Percentiles rank a stretch among this genome's conserved stretches.
phyloP scores from a whole-genome alignment of 2,113 vertebrate genomes.

The Ailurus styani region DNA sequence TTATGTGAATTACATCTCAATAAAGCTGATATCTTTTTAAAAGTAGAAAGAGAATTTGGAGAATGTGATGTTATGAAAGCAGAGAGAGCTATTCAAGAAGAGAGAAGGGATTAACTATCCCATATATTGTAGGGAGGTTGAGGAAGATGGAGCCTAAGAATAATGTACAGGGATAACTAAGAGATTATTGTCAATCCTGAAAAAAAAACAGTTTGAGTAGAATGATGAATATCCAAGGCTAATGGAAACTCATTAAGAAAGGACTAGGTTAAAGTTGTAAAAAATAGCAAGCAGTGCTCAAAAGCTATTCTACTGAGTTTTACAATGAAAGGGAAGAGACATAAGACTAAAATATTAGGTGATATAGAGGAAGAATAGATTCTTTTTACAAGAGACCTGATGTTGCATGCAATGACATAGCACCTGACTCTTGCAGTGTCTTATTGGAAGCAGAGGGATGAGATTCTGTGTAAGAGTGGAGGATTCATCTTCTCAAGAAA shows the following conservation, averaged over 20 bases:
- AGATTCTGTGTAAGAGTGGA: background rate
- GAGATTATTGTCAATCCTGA: background rate
- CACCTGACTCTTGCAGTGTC: background rate
- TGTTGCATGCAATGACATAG: background rate
- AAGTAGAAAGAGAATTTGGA: background rate
- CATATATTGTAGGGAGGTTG: background rate
- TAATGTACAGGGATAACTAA: background rate
- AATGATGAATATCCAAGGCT: background rate
- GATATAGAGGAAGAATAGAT: background rate
- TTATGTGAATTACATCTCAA: background rate
- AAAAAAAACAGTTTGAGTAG: background rate
- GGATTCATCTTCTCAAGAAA: background rate
- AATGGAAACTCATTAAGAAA: background rate
- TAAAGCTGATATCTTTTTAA: background rate
- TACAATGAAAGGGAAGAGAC: background rate
- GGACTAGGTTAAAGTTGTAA: background rate
- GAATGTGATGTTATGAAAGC: background rate
- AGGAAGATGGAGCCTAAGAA: background rate
- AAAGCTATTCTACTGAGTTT: constrained; percentile 3
- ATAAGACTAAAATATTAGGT: background rate
- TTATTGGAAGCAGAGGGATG: background rate
- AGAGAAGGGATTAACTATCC: background rate
- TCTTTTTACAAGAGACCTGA: background rate
- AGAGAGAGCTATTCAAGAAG: background rate
- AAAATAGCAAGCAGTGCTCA: background rate